A percentile compares a stretch with the other conserved stretches of the same genome.
Evolutionary conservation across 2,113 vertebrate species (phyloP).

Genomic region (Uria aalge): DNA sequence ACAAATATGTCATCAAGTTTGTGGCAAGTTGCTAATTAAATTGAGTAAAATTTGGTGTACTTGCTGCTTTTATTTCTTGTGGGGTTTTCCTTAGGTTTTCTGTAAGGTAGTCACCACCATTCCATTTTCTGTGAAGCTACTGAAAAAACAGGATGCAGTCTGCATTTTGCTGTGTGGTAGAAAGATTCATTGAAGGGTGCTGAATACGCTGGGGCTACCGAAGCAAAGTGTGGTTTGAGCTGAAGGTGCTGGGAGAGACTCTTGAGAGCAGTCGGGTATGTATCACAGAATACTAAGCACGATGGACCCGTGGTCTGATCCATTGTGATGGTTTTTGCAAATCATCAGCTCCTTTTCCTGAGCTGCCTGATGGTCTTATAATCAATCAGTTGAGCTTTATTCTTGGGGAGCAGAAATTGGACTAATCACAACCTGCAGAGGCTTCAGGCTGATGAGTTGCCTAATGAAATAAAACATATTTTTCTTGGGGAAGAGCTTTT

Average conservation of each 20-base stretch:
- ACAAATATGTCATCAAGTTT: neutral
- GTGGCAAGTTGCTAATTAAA: neutral
- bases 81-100: neutral
- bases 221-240: neutral
- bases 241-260: neutral
- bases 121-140: neutral
- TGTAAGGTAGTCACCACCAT: neutral
- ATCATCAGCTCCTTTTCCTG: neutral
- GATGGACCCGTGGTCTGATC: neutral
- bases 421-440: neutral
- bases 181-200: neutral
- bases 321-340: neutral
- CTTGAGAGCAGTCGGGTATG: neutral
- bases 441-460: neutral
- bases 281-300: neutral
- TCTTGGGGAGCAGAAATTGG: neutral
- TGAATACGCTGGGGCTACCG: neutral
- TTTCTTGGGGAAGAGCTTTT: neutral
- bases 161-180: neutral
- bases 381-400: neutral
- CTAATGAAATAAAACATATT: no score
- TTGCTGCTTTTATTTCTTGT: neutral
- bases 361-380: neutral
- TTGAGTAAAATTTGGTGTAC: neutral
- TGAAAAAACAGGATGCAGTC: neutral